Conservation (phyloP, 2,797 vertebrate genomes). For the Gouania willdenowi region DNA sequence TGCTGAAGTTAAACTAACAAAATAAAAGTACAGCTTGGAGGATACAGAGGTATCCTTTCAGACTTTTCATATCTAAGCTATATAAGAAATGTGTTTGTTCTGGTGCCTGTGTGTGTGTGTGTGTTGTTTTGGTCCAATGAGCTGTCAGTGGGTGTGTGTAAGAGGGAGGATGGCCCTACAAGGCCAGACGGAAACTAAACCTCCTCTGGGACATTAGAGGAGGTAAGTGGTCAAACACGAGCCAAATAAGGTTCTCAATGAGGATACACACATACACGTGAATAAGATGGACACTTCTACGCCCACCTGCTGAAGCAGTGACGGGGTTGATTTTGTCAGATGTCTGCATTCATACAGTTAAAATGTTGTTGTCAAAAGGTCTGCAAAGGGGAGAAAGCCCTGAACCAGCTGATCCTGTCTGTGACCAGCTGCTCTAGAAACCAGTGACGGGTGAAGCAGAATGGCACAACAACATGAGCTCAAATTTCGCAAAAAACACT, state of each 20-base stretch:
- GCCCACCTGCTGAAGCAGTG: slow-evolving; percentile 27
- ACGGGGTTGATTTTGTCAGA: slow-evolving; percentile 8
- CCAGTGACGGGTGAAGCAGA: slow-evolving; percentile 2
- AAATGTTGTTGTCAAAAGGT: slow-evolving; percentile 32
- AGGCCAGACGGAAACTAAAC: slow-evolving; percentile 77
- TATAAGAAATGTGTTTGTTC: too few species aligned
- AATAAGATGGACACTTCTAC: slow-evolving; percentile 46
- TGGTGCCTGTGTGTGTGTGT: slow-evolving; percentile 12
- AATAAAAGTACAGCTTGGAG: too few species aligned
- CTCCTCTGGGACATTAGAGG: slow-evolving; percentile 69
- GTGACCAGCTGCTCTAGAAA: slow-evolving; percentile 26
- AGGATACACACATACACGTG: slow-evolving; percentile 34
- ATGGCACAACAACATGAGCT: slow-evolving; percentile 14
- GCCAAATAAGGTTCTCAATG: slow-evolving; percentile 86
- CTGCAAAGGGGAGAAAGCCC: slow-evolving; percentile 44
- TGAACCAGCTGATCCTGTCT: slow-evolving; percentile 5
- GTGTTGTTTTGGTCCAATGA: slow-evolving; percentile 34
- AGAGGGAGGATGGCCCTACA: slow-evolving; percentile 79
- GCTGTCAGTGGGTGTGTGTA: slow-evolving; percentile 30
- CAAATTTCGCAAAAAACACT: too few species aligned
- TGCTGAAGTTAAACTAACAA: too few species aligned
- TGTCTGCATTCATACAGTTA: slow-evolving; percentile 8
- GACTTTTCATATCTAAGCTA: too few species aligned
- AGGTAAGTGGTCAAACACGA: slow-evolving; percentile 74
- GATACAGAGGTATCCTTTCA: too few species aligned